A percentile compares a stretch with the other conserved stretches of the same genome.
Conservation (phyloP, 2,113 vertebrate genomes). For the Geococcyx californianus region DNA sequence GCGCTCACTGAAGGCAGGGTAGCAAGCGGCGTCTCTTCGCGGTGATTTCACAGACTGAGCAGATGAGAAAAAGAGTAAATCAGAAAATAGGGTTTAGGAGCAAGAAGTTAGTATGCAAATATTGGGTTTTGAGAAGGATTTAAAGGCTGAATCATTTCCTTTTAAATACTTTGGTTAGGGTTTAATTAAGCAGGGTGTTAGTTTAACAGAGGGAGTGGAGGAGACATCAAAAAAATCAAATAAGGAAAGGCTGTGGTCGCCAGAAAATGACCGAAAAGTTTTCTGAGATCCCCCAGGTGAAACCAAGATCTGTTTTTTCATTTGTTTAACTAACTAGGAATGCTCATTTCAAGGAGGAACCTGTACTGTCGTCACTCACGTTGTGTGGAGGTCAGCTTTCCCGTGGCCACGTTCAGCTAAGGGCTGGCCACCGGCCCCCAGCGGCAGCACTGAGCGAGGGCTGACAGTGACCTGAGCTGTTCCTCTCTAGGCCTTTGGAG, state of each 20-base stretch:
- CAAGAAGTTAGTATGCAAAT: neutral
- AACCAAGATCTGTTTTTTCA: neutral
- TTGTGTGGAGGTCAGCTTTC: neutral
- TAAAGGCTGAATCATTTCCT: neutral
- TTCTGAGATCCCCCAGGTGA: neutral
- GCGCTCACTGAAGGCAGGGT: neutral
- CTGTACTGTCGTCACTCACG: fast-evolving
- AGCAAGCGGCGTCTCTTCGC: neutral
- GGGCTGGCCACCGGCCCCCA: too few species aligned
- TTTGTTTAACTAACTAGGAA: neutral
- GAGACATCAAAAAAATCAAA: neutral
- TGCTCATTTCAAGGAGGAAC: neutral
- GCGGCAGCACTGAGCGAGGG: neutral
- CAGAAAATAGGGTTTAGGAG: neutral
- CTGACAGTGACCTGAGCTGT: fast-evolving
- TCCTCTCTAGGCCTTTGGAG: neutral
- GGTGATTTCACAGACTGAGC: neutral
- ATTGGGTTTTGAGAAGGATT: neutral
- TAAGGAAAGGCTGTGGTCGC: neutral
- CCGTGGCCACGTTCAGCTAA: neutral
- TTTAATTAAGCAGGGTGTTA: neutral
- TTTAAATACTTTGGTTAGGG: neutral
- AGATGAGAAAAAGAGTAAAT: neutral
- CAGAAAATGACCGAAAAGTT: neutral
- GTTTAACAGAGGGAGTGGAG: neutral